A percentile compares a stretch with the other conserved stretches of the same genome.
Evolutionary conservation across 1,140 invertebrate species (phyloP).

Genomic region (Galendromus occidentalis): DNA sequence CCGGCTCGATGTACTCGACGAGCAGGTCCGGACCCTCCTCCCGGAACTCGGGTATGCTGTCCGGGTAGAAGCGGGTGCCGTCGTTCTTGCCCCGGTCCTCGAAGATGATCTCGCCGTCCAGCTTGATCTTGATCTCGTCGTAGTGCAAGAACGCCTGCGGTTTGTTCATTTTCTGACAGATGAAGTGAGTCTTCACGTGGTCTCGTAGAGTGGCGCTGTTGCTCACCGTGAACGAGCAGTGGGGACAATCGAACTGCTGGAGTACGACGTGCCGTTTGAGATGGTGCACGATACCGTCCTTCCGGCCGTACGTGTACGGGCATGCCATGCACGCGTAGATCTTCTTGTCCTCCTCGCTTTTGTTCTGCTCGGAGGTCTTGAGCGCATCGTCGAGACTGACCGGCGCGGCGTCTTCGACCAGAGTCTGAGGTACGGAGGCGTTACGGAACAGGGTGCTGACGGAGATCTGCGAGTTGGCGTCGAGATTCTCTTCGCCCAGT

Average conservation of each 20-base stretch:
- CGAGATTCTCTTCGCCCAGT: slow-evolving; percentile 11
- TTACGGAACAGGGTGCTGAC: slow-evolving; percentile 13
- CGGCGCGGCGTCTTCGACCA: slow-evolving; percentile 64
- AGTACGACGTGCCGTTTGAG: slow-evolving; percentile 44
- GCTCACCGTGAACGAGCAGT: slow-evolving; percentile 57
- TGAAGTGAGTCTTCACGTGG: slow-evolving; percentile 57
- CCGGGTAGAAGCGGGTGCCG: not conserved
- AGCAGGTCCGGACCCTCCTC: not conserved
- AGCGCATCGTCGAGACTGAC: slow-evolving; percentile 63
- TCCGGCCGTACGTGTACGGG: slow-evolving; percentile 48
- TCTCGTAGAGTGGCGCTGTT: slow-evolving; percentile 55
- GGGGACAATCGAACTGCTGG: slow-evolving; percentile 45
- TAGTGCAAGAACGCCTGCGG: slow-evolving; percentile 40
- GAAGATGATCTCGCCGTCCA: slow-evolving; percentile 16
- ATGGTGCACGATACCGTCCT: slow-evolving; percentile 51
- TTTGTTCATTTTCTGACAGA: slow-evolving; percentile 34
- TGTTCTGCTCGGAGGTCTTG: slow-evolving; percentile 34
- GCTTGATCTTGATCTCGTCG: slow-evolving; percentile 18
- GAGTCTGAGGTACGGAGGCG: not conserved
- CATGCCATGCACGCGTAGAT: slow-evolving; percentile 45
- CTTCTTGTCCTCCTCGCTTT: slow-evolving; percentile 26
- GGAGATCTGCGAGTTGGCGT: slow-evolving; percentile 7
- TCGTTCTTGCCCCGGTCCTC: slow-evolving; percentile 14
- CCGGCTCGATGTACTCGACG: slow-evolving; percentile 1
- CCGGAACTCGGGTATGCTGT: not conserved